These are phyloP conservation scores for Spheniscus humboldti DNA, from an alignment of 2,797 vertebrate genomes.

Conservation along the genomic window DNA sequence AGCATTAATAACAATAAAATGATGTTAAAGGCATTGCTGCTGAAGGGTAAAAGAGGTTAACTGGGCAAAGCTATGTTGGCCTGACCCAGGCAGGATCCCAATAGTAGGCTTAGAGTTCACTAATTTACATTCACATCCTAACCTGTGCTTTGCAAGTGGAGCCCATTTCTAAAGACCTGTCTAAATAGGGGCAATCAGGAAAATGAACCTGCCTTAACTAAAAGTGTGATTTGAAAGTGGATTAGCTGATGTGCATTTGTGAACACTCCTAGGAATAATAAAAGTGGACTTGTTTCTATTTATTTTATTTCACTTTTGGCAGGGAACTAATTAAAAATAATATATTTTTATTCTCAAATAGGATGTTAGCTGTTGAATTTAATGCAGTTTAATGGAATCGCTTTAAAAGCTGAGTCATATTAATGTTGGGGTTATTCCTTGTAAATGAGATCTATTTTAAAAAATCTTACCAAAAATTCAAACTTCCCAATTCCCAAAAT, in stretches of 20 bases:
- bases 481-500: not conserved
- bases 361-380: not conserved
- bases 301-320: not conserved
- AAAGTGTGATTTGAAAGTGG: slow-evolving; percentile 56
- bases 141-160: slow-evolving; percentile 28
- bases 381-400: not conserved
- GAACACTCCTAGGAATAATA: not conserved
- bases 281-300: not conserved
- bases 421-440: not conserved
- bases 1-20: slow-evolving; percentile 54
- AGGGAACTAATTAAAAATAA: slow-evolving; percentile 15
- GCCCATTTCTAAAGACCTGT: slow-evolving; percentile 55
- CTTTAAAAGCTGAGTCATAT: slow-evolving; percentile 3
- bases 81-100: slow-evolving; percentile 11
- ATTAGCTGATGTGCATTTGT: slow-evolving; percentile 19
- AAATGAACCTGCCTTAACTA: slow-evolving; percentile 59
- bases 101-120: slow-evolving; percentile 32
- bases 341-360: not conserved
- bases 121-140: slow-evolving; percentile 59
- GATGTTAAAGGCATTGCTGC: slow-evolving; percentile 6
- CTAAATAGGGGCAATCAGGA: slow-evolving; percentile 65
- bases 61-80: slow-evolving; percentile 6
- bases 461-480: not conserved
- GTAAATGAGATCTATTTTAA: not conserved
- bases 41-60: slow-evolving; percentile 48